phyloP scores from a whole-genome alignment of 2,113 vertebrate species.

The Sapajus apella region DNA sequence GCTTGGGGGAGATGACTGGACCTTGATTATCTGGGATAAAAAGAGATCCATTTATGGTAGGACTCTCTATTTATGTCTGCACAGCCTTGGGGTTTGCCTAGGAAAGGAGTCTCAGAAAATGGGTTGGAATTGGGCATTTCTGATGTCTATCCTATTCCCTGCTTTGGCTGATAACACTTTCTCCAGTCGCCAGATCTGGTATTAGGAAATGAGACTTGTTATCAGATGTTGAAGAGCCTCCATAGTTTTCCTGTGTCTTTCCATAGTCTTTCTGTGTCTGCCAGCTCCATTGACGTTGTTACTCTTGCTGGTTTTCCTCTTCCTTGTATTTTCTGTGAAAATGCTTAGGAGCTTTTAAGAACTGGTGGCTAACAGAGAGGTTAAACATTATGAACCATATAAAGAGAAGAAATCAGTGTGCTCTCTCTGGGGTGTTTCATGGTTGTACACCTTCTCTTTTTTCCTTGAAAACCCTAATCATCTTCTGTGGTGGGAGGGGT shows the following conservation, averaged over 20 bases:
- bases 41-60: background rate
- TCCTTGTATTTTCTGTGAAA: background rate
- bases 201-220: background rate
- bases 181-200: background rate
- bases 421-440: background rate
- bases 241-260: background rate
- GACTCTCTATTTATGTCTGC: background rate
- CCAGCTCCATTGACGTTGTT: background rate
- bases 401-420: background rate
- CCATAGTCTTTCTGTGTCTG: background rate
- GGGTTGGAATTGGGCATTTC: background rate
- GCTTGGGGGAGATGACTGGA: accelerated
- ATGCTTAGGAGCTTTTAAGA: background rate
- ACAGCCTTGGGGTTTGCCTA: background rate
- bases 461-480: background rate
- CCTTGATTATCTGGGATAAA: background rate
- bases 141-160: background rate
- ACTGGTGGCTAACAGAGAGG: background rate
- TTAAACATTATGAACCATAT: background rate
- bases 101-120: background rate
- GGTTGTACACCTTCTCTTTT: background rate
- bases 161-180: background rate
- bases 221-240: too few relatives aligned
- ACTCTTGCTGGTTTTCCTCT: background rate
- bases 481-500: background rate